Percentiles rank a stretch among this genome's conserved stretches.
These are phyloP conservation scores for Miichthys miiuy DNA, from an alignment of 2,797 vertebrate species.

Conservation along the genomic window DNA sequence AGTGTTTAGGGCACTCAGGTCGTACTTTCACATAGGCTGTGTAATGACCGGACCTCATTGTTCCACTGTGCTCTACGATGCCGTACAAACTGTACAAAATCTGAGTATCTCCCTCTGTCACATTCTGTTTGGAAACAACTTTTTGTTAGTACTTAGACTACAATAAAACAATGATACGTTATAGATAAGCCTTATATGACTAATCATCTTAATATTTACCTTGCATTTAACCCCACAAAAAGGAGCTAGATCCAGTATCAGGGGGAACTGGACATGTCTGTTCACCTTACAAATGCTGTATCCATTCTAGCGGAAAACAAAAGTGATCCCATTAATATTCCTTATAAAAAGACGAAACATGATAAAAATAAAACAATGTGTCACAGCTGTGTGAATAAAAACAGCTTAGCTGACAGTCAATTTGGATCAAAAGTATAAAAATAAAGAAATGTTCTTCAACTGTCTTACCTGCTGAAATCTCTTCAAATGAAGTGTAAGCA, in stretches of 20 bases:
- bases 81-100: slow-evolving; percentile 96
- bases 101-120: slow-evolving; percentile 83
- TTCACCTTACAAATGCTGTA: slow-evolving; percentile 96
- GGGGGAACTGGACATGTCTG: slow-evolving; percentile 92
- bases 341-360: slow-evolving; percentile 1
- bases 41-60: slow-evolving; percentile 97
- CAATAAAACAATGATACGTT: neutral
- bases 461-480: slow-evolving; percentile 94
- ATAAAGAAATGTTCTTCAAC: neutral
- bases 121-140: slow-evolving; percentile 80
- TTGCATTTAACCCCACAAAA: slow-evolving; percentile 95
- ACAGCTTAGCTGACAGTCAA: neutral
- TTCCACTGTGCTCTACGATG: slow-evolving; percentile 96
- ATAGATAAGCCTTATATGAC: neutral
- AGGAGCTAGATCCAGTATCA: slow-evolving; percentile 94
- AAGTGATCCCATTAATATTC: neutral
- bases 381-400: neutral
- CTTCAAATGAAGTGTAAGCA: slow-evolving; percentile 97
- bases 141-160: slow-evolving; percentile 19
- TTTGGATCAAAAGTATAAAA: slow-evolving; percentile 7
- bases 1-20: slow-evolving; percentile 73
- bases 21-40: slow-evolving; percentile 94
- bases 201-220: slow-evolving; percentile 79
- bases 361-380: neutral
- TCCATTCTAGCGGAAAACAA: slow-evolving; percentile 85